Conservation (phyloP, 2,888 invertebrate genomes). For the Melikaiella ostensackeni region DNA sequence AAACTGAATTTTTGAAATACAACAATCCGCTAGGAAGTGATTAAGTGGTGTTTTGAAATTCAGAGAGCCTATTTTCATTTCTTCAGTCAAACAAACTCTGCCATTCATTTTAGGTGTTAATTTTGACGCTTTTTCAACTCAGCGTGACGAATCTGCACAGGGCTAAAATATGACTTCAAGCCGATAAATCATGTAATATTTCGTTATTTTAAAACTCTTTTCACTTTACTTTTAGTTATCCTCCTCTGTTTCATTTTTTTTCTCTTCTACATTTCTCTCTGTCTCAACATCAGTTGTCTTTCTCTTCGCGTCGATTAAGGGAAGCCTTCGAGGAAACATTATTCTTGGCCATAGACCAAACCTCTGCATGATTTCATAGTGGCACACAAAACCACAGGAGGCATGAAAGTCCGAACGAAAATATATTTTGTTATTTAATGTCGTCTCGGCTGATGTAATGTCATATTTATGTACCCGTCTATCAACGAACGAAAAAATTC, state of each 20-base stretch:
- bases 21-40: neutral
- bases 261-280: slow-evolving; percentile 28
- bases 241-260: slow-evolving; percentile 37
- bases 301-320: slow-evolving; percentile 41
- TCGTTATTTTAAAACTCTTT: neutral
- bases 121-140: neutral
- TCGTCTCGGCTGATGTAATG: slow-evolving; percentile 5
- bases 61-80: slow-evolving; percentile 17
- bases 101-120: neutral
- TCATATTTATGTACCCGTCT: slow-evolving; percentile 12
- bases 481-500: neutral
- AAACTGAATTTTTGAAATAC: slow-evolving; percentile 5
- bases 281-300: slow-evolving; percentile 27
- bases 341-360: slow-evolving; percentile 46
- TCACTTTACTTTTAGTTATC: slow-evolving; percentile 9
- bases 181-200: slow-evolving; percentile 8
- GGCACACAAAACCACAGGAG: slow-evolving; percentile 21
- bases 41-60: slow-evolving; percentile 6
- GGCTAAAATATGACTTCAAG: neutral
- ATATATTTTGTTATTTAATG: slow-evolving; percentile 32
- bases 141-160: neutral
- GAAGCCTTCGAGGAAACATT: slow-evolving; percentile 44
- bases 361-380: slow-evolving; percentile 41
- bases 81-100: slow-evolving; percentile 26
- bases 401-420: slow-evolving; percentile 19